Evolutionary conservation across 2,113 vertebrate genomes (phyloP), one percentile per base, ranked within the genome.

Genomic region (Albula goreensis): DNA sequence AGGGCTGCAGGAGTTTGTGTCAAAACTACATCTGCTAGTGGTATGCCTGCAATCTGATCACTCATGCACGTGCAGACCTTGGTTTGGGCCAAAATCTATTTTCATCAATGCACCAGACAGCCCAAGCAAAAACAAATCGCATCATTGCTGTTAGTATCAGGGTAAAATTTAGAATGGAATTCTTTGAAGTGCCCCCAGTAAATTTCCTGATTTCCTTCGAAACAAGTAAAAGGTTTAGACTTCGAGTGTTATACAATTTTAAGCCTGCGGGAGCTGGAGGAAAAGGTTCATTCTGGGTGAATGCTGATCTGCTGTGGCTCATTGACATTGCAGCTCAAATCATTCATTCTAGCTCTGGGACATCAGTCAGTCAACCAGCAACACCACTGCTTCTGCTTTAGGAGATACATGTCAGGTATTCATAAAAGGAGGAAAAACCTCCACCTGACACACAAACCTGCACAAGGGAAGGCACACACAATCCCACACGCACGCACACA

Each of bases 311-410:
- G n/a, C 19, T 74, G n/a, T 74, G 70, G 70, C 70, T 31, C n/a
- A 66, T 66, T 66, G 60, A 74, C 70, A 74, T 74, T n/a, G 9
- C 22, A 31, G 70, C 70, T 31, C n/a, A 74, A n/a, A 74, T 74
- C 70, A n/a, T 74, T 74, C 70, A 74, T 74, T 74, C 70, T 74
- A n/a, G 70, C n/a, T n/a, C 70, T 74, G 70, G 60, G 57, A 3
- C 60, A 66, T 66, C 70, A 25, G 70, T 74, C 8, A 66, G 17
- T 9, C 60, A 66, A 19, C 60, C 60, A 66, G 22, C 17, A 66
- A 66, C 60, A 19, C 60, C 31, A 41, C 31, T 41, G 31, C 31
- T 41, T 41, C 31, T 66, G 2, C 19, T 4, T 4, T 8, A 66
- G 17, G 17, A 66, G 22, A 22, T 74, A 10, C 5, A 13, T 74